phyloP scores from a whole-genome alignment of 2,797 vertebrate genomes.

The Coregonus sp. region DNA sequence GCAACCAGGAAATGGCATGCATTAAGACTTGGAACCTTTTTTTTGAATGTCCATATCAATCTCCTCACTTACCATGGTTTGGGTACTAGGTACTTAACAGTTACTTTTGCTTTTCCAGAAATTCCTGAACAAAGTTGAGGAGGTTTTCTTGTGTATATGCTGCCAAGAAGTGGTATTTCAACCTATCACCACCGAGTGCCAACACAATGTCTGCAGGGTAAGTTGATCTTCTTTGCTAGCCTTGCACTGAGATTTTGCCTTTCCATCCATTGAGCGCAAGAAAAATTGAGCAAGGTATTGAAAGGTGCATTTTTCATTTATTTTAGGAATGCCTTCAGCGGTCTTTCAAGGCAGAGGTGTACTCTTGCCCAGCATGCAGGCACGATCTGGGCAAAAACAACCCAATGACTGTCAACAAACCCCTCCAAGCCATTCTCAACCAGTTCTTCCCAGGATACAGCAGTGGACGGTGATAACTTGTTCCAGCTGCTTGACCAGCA shows the following conservation, averaged over 20 bases:
- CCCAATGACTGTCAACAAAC: conserved; percentile 85
- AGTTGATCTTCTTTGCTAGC: conserved; percentile 32
- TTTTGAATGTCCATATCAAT: not conserved
- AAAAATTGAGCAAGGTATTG: not conserved
- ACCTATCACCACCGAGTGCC: conserved; percentile 92
- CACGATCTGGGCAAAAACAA: conserved; percentile 88
- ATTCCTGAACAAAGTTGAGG: conserved; percentile 92
- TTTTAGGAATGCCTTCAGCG: conserved; percentile 91
- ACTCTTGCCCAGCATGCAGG: conserved; percentile 93
- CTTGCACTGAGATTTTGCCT: not conserved
- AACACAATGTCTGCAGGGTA: conserved; percentile 97
- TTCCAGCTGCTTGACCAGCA: conserved; percentile 26
- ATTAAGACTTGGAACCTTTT: too few relatives aligned
- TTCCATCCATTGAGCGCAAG: not conserved
- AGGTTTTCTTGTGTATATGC: conserved; percentile 93
- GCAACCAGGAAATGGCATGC: too few relatives aligned
- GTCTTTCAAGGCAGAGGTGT: conserved; percentile 92
- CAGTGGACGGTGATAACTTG: conserved; percentile 86
- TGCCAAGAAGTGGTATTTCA: conserved; percentile 95
- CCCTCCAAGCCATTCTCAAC: conserved; percentile 85
- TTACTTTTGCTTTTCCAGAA: conserved; percentile 70
- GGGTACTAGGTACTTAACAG: too few relatives aligned
- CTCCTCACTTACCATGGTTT: not conserved
- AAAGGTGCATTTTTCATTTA: conserved; percentile 14
- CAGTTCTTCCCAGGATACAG: conserved; percentile 97